These are phyloP conservation scores for Telmatochromis brichardi DNA, from an alignment of 2,113 vertebrate genomes.

Conservation along the genomic window DNA sequence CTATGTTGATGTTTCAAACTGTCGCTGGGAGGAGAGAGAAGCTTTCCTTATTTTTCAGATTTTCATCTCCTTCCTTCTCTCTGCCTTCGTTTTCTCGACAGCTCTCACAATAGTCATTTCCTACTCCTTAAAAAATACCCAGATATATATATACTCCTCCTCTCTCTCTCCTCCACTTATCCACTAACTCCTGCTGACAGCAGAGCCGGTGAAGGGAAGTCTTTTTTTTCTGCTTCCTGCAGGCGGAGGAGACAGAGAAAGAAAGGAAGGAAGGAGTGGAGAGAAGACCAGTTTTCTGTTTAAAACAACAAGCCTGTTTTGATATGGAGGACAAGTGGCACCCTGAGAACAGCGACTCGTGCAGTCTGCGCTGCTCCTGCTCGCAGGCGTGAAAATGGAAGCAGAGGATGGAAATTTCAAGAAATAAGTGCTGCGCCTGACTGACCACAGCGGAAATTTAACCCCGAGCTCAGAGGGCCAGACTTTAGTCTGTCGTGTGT, in stretches of 20 bases:
- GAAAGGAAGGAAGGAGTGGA: neutral
- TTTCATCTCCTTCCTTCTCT: neutral
- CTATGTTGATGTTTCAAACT: neutral
- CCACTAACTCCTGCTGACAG: conserved; percentile 37
- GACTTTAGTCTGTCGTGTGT: neutral
- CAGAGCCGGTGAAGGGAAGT: neutral
- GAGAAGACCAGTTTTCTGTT: neutral
- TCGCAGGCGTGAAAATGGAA: neutral
- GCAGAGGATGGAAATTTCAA: neutral
- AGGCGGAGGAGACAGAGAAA: neutral
- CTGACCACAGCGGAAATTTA: neutral
- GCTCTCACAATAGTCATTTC: neutral
- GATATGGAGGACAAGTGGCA: neutral
- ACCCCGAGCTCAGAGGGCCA: neutral
- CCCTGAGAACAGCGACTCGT: neutral
- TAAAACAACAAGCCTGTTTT: neutral
- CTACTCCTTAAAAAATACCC: neutral
- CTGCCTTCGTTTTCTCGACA: neutral
- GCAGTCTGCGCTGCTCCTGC: neutral
- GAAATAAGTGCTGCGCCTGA: neutral
- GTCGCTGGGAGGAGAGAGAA: neutral
- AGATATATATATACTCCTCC: neutral
- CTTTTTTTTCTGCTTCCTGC: neutral
- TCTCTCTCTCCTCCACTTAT: neutral
- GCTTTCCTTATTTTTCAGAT: neutral